These are phyloP conservation scores for Ochropleura leucogaster DNA, from an alignment of 2,888 invertebrate species.

Conservation along the genomic window DNA sequence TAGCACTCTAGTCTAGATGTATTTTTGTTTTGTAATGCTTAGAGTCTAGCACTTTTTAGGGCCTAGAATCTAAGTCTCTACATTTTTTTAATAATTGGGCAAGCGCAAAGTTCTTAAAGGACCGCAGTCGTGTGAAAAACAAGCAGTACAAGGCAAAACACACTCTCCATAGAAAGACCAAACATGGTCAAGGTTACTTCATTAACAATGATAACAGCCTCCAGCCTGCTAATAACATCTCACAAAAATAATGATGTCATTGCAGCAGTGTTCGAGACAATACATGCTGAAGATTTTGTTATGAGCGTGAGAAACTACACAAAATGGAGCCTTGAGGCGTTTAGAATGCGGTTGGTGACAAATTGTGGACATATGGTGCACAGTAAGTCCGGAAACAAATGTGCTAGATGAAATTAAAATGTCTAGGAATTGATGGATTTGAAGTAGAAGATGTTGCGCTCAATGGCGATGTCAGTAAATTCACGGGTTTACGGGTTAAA, in stretches of 20 bases:
- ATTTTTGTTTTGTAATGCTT: too few species aligned
- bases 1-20: too few species aligned
- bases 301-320: slow-evolving; percentile 53
- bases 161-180: not conserved
- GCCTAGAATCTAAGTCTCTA: too few species aligned
- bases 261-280: slow-evolving; percentile 32
- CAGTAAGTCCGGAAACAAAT: slow-evolving; percentile 27
- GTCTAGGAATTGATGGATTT: slow-evolving; percentile 19
- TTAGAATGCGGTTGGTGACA: slow-evolving; percentile 14
- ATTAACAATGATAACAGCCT: slow-evolving; percentile 27
- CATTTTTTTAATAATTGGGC: not conserved
- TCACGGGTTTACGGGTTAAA: too few species aligned
- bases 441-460: not conserved
- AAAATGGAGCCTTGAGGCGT: not conserved
- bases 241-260: slow-evolving; percentile 50
- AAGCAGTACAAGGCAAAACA: not conserved
- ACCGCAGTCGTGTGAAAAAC: not conserved
- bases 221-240: not conserved
- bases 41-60: too few species aligned
- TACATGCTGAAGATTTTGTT: slow-evolving; percentile 44
- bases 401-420: slow-evolving; percentile 5
- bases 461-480: not conserved
- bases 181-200: slow-evolving; percentile 30
- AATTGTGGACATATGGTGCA: slow-evolving; percentile 33
- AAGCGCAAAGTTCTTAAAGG: not conserved